Conservation (phyloP, 2,797 vertebrate genomes). For the Peromyscus attwateri region DNA sequence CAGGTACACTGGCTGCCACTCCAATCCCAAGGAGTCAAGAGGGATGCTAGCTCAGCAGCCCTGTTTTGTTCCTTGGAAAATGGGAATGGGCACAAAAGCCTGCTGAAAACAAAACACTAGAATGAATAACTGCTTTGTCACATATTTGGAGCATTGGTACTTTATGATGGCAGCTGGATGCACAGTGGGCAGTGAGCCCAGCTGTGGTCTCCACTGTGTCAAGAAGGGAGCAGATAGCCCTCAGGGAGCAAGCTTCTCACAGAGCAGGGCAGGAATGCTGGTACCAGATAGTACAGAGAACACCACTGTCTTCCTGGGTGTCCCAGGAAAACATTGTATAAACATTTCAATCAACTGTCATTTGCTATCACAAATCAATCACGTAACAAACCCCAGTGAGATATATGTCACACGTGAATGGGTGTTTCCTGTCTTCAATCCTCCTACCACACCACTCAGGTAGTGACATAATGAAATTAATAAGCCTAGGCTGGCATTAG, state of each 20-base stretch:
- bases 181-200: not conserved
- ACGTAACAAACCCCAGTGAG: not conserved
- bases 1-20: too few relatives aligned
- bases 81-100: rapidly evolving
- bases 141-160: not conserved
- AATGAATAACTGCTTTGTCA: not conserved
- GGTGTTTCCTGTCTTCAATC: not conserved
- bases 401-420: rapidly evolving
- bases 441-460: slow-evolving; percentile 8
- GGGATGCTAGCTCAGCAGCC: too few relatives aligned
- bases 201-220: rapidly evolving
- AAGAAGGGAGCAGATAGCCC: not conserved
- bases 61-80: not conserved
- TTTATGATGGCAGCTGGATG: not conserved
- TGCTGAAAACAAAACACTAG: not conserved
- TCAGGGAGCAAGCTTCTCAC: rapidly evolving
- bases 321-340: not conserved
- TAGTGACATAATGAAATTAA: not conserved
- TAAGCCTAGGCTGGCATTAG: not conserved
- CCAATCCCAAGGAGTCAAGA: rapidly evolving
- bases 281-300: rapidly evolving
- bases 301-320: not conserved
- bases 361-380: not conserved
- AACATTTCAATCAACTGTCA: slow-evolving; percentile 23
- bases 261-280: rapidly evolving